These are phyloP conservation scores for Brachylomia viminalis DNA, from an alignment of 2,888 invertebrate genomes.

Conservation along the genomic window DNA sequence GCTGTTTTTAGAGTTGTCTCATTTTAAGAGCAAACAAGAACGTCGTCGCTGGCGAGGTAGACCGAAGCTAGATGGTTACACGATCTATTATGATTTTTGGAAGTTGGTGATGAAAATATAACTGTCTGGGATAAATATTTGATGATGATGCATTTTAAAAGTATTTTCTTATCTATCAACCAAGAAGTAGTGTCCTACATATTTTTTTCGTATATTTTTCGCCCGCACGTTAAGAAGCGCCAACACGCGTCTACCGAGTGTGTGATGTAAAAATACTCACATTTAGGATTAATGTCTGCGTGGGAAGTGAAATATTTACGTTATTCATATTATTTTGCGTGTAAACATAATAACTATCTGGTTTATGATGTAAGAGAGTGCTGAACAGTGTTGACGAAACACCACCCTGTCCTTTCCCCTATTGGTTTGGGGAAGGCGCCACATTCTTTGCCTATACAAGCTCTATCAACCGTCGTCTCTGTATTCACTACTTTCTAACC, in stretches of 20 bases:
- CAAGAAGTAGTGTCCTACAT: background rate
- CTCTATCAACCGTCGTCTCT: background rate
- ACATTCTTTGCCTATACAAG: no score
- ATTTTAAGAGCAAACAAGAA: no score
- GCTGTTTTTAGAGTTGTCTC: no score
- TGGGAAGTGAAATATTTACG: constrained; percentile 46
- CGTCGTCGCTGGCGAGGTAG: no score
- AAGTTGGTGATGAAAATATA: background rate
- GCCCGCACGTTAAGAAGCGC: background rate
- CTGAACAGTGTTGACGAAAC: background rate
- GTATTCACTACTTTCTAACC: no score
- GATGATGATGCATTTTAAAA: background rate
- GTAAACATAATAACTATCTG: constrained; percentile 22
- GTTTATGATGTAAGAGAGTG: background rate
- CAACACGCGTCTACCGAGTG: constrained; percentile 37
- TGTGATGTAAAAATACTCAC: constrained; percentile 19
- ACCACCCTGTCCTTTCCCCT: background rate
- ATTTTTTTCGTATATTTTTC: background rate
- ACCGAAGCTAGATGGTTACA: no score
- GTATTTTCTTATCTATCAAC: background rate
- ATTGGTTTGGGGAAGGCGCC: background rate
- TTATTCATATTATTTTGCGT: constrained; percentile 24
- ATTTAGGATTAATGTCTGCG: constrained; percentile 42
- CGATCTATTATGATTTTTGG: no score
- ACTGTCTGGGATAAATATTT: background rate